A percentile compares a stretch with the other conserved stretches of the same genome.
phyloP scores from a whole-genome alignment of 2,113 vertebrate species.

The Arizona elegans region DNA sequence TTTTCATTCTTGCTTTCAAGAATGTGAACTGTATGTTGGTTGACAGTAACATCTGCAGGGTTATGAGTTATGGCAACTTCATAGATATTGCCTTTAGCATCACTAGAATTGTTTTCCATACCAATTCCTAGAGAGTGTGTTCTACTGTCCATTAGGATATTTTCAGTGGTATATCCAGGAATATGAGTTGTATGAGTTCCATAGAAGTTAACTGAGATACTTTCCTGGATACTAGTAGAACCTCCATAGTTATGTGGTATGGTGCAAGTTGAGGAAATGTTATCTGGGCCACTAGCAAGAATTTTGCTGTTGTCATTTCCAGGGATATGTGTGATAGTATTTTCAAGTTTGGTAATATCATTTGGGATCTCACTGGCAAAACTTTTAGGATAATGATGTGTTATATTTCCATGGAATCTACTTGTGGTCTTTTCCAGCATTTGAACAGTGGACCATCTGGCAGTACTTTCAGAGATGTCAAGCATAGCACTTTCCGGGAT shows the following conservation, averaged over 20 bases:
- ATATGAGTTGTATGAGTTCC: neutral
- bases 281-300: neutral
- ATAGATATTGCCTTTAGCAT: too few species aligned
- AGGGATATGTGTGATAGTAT: neutral
- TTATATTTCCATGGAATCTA: neutral
- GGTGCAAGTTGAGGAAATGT: neutral
- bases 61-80: neutral
- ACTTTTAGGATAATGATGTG: too few species aligned
- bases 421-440: neutral
- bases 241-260: neutral
- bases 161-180: neutral
- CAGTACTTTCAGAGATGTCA: neutral
- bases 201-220: neutral
- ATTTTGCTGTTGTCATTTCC: neutral
- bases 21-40: neutral
- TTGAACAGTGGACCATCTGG: neutral
- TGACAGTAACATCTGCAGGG: neutral
- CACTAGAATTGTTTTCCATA: neutral
- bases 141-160: neutral
- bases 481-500: neutral
- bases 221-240: neutral
- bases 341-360: neutral
- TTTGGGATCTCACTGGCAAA: neutral
- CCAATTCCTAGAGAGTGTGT: neutral
- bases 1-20: neutral